Evolutionary conservation across 1,140 invertebrate species (phyloP).

Genomic region (Drosophila varians): DNA sequence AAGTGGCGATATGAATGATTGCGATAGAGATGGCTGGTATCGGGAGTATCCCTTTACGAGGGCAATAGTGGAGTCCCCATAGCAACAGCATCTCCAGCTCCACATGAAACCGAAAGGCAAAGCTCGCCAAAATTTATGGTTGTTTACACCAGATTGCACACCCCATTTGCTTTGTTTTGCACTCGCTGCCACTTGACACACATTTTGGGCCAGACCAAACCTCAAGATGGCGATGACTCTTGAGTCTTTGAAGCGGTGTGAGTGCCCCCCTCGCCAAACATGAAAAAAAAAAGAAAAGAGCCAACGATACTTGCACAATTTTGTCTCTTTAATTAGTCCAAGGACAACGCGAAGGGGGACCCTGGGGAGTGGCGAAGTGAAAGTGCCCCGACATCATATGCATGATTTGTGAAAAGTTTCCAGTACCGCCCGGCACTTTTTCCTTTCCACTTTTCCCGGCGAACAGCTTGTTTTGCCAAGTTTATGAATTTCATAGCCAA

Average conservation of each 20-base stretch:
- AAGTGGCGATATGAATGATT: conserved; percentile 78
- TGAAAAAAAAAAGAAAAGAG: conserved; percentile 9
- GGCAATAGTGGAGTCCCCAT: conserved; percentile 54
- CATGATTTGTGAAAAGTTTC: conserved; percentile 79
- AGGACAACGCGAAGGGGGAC: conserved; percentile 10
- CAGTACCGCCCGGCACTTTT: conserved; percentile 26
- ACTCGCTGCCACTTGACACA: conserved; percentile 75
- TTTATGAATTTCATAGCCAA: conserved; percentile 80
- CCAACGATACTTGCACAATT: conserved; percentile 32
- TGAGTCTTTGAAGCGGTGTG: conserved; percentile 3
- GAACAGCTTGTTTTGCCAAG: conserved; percentile 70
- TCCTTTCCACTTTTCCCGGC: conserved; percentile 1
- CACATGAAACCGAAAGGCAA: conserved; percentile 11
- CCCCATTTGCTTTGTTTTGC: conserved; percentile 81
- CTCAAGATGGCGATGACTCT: conserved; percentile 42
- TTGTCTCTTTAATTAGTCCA: conserved; percentile 47
- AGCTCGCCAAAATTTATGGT: conserved; percentile 69
- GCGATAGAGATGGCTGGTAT: conserved; percentile 61
- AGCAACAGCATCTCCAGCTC: conserved; percentile 20
- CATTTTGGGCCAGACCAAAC: conserved; percentile 37
- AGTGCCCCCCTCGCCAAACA: background rate
- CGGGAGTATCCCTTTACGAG: conserved; percentile 53
- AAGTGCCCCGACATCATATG: conserved; percentile 72
- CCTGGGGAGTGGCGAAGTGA: conserved; percentile 36
- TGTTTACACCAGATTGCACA: conserved; percentile 81